Base-by-base conservation (phyloP, 2,888 invertebrate species). In the Caenorhabditis afra region DNA sequence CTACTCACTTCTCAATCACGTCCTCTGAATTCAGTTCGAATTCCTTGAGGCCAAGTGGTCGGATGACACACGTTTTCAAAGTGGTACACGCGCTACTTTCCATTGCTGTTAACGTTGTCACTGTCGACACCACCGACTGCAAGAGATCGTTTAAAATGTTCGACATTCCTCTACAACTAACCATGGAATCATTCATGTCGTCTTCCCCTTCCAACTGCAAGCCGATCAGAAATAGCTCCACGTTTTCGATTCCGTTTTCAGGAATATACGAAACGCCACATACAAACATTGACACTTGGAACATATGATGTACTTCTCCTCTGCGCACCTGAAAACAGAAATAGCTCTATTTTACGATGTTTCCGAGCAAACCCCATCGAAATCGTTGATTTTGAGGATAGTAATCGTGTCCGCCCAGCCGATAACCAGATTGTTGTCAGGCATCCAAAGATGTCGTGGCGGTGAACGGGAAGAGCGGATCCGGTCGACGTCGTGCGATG, bases 331-430 rank as follows among this genome's bases (percentile, higher is more conserved):
- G 45, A 50, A 29, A 29, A 29, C 29, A 29, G 7, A 7, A 29
- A 67, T n/a, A 55, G 58, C 53, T 55, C 50, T 20, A 37, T 37
- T 37, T 37, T 37, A 37, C 37, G 7, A 8, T 5, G 37, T 5
- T 10, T 11, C 7, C 44, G 50, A 53, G 52, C 64, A 53, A 22
- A 67, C 58, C n/a, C 62, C 81, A 12, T 75, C 53, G 1, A 47
- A 41, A 1, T 73, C 55, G 0, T 50, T 53, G 10, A 87, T 81
- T 45, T 62, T 68, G 16, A 85, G 76, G 11, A 89, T 64, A 22
- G 84, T 86, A 8, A 89, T 68, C 1, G 88, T 87, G 58, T 88
- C 86, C 0, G 87, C 90, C 90, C 90, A 90, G 39, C 86, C 89
- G 52, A 90, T 85, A 3, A 85, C 86, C 52, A 90, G 71, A 3